Percentiles rank a stretch among this genome's conserved stretches.
These are phyloP conservation scores for Portunus trituberculatus DNA, from an alignment of 1,140 invertebrate genomes.

Conservation along the genomic window DNA sequence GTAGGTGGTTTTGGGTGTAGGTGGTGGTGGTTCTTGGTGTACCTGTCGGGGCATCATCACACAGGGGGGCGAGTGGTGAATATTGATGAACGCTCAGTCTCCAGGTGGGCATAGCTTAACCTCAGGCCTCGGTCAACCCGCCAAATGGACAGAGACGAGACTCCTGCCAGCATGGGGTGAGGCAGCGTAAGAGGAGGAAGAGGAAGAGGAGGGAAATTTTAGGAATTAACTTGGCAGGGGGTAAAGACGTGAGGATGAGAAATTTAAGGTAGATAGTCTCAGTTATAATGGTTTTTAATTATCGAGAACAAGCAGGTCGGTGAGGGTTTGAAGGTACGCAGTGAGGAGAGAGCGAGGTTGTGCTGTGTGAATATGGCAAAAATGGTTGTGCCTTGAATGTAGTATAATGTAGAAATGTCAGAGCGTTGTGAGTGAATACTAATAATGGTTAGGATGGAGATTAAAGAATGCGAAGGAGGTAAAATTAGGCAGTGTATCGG, in stretches of 20 bases:
- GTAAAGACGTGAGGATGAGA: too few relatives aligned
- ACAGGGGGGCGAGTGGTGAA: neutral
- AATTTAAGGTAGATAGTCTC: neutral
- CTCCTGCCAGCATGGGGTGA: slow-evolving; percentile 20
- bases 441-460: neutral
- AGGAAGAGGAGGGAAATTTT: neutral
- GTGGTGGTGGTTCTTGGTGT: neutral
- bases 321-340: neutral
- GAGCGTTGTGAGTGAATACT: neutral
- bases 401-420: neutral
- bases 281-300: neutral
- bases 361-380: neutral
- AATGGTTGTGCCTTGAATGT: neutral
- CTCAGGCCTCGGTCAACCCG: neutral
- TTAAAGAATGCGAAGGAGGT: slow-evolving; percentile 11
- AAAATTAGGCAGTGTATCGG: neutral
- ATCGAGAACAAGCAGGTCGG: neutral
- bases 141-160: slow-evolving; percentile 25
- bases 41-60: neutral
- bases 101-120: neutral
- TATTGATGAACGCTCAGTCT: neutral
- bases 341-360: neutral
- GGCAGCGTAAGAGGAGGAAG: neutral
- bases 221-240: too few relatives aligned
- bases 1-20: neutral